Conservation (phyloP, 2,113 vertebrate genomes). For the Epinephelus moara region DNA sequence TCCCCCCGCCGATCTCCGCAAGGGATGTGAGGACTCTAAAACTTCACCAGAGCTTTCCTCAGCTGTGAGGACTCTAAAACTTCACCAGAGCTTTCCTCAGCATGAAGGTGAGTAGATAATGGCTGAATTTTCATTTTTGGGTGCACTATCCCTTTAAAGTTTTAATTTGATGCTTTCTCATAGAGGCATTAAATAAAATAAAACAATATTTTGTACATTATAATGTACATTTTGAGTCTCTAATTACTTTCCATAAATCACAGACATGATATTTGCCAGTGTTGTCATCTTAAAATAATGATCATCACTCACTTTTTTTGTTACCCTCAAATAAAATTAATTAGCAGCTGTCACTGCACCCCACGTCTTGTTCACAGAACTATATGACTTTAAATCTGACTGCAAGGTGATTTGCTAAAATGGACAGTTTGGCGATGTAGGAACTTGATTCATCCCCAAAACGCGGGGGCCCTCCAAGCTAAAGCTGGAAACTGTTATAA, state of each 20-base stretch:
- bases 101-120: too few relatives aligned
- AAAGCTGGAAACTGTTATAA: slow-evolving; percentile 71
- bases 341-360: not conserved
- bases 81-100: too few relatives aligned
- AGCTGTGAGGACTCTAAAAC: too few relatives aligned
- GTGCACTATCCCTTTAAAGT: not conserved
- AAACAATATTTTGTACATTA: not conserved
- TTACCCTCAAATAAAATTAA: not conserved
- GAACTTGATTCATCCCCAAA: slow-evolving; percentile 68
- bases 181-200: not conserved
- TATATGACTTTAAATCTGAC: slow-evolving; percentile 43
- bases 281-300: not conserved
- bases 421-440: slow-evolving; percentile 62
- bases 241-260: not conserved
- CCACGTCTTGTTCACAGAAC: slow-evolving; percentile 30
- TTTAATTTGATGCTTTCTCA: not conserved
- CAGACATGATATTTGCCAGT: not conserved
- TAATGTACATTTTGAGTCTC: not conserved
- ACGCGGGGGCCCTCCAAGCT: slow-evolving; percentile 62
- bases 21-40: too few relatives aligned
- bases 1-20: too few relatives aligned
- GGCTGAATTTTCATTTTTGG: too few relatives aligned
- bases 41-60: too few relatives aligned
- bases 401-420: slow-evolving; percentile 51
- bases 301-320: not conserved